Evolutionary conservation across 2,888 invertebrate species (phyloP).

Genomic region (Minunthozetes semirufus): DNA sequence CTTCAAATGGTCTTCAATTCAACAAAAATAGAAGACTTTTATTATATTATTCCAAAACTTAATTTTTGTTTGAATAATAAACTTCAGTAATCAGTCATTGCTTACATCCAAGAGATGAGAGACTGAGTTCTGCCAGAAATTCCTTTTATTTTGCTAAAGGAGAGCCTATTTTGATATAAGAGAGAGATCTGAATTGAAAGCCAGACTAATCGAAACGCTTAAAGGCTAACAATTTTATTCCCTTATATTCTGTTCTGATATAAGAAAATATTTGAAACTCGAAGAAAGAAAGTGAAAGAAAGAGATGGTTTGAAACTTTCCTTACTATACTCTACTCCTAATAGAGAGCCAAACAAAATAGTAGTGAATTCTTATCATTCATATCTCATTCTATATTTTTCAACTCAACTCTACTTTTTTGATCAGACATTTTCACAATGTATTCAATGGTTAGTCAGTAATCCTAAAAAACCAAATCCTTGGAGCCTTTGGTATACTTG

Average conservation of each 20-base stretch:
- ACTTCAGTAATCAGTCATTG: not conserved
- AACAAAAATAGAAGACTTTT: too few relatives aligned
- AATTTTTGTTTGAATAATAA: not conserved
- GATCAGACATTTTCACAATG: not conserved
- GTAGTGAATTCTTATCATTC: not conserved
- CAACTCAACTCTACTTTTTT: not conserved
- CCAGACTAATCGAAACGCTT: not conserved
- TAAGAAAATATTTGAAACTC: not conserved
- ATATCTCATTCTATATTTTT: constrained; percentile 5
- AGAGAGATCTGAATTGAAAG: not conserved
- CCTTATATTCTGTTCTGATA: not conserved
- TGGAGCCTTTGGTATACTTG: constrained; percentile 11
- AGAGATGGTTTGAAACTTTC: not conserved
- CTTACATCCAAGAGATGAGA: not conserved
- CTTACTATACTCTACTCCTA: not conserved
- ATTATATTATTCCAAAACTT: not conserved
- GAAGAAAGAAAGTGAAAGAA: not conserved
- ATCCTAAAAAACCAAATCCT: constrained; percentile 11
- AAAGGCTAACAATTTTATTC: not conserved
- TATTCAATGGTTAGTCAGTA: not conserved
- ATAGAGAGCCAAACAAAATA: not conserved
- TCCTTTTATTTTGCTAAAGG: not conserved
- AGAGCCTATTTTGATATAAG: not conserved
- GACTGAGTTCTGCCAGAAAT: not conserved
- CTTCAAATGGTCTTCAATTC: not conserved